Percentiles rank a stretch among this genome's conserved stretches.
Evolutionary conservation across 2,888 invertebrate genomes (phyloP).

Genomic region (Drosophila formosana): DNA sequence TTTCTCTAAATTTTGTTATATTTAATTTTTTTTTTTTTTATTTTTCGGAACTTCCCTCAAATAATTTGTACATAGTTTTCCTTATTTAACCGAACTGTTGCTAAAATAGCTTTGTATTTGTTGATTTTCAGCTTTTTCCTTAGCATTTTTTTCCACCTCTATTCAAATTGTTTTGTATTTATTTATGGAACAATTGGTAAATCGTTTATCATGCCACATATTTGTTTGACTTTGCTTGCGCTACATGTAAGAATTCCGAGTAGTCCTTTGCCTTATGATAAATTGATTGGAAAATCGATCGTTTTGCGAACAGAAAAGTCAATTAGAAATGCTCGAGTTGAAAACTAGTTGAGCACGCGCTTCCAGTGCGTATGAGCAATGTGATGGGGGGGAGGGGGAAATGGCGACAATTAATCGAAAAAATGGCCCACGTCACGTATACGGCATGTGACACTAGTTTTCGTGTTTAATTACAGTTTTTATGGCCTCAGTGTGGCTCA

Average conservation of each 20-base stretch:
- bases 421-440: slow-evolving; percentile 70
- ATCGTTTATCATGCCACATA: not conserved
- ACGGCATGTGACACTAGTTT: slow-evolving; percentile 77
- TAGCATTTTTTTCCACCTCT: not conserved
- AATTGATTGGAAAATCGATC: slow-evolving; percentile 33
- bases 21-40: too few relatives aligned
- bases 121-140: too few relatives aligned
- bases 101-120: too few relatives aligned
- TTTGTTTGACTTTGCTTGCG: not conserved
- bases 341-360: slow-evolving; percentile 29
- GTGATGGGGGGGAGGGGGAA: slow-evolving; percentile 63
- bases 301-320: slow-evolving; percentile 9
- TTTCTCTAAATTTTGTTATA: too few relatives aligned
- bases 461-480: slow-evolving; percentile 77
- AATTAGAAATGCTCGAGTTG: slow-evolving; percentile 27
- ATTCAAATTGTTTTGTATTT: not conserved
- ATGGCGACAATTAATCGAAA: slow-evolving; percentile 59
- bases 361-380: slow-evolving; percentile 31
- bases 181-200: not conserved
- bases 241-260: not conserved
- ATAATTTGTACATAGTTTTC: too few relatives aligned
- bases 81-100: too few relatives aligned
- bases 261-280: not conserved
- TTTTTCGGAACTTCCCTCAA: too few relatives aligned
- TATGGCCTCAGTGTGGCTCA: slow-evolving; percentile 52